Evolutionary conservation across 1,140 invertebrate genomes (phyloP).

Genomic region (Aphelenchoides besseyi): DNA sequence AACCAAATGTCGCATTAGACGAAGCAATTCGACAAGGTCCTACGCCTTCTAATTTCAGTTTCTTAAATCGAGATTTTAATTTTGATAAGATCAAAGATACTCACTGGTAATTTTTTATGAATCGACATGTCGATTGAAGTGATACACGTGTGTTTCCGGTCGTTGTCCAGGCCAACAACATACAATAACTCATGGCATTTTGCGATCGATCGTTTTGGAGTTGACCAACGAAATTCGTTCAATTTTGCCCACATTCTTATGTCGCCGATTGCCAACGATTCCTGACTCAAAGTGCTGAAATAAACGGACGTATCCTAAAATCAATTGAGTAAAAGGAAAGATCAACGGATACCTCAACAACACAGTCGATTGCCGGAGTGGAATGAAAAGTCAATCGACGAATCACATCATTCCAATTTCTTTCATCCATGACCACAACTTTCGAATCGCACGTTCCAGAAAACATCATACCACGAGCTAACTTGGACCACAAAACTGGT

Average conservation of each 20-base stretch:
- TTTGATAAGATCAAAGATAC: background rate
- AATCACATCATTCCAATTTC: background rate
- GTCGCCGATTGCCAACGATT: background rate
- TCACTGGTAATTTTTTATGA: background rate
- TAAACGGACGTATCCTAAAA: background rate
- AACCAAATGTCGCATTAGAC: background rate
- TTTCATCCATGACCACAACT: background rate
- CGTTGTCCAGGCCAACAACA: background rate
- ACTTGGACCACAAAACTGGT: background rate
- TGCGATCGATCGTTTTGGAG: background rate
- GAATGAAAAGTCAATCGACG: background rate
- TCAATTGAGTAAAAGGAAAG: background rate
- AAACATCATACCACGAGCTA: background rate
- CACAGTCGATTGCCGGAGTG: background rate
- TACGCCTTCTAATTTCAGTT: background rate
- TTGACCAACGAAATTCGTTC: background rate
- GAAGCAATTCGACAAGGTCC: background rate
- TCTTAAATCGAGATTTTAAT: background rate
- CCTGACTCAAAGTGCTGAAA: background rate
- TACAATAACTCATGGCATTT: constrained; percentile 6
- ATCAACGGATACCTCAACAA: background rate
- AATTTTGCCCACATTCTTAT: constrained; percentile 5
- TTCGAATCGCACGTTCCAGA: background rate
- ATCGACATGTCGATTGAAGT: background rate
- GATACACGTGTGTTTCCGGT: background rate